phyloP scores from a whole-genome alignment of 2,113 vertebrate species.

The Columba livia region DNA sequence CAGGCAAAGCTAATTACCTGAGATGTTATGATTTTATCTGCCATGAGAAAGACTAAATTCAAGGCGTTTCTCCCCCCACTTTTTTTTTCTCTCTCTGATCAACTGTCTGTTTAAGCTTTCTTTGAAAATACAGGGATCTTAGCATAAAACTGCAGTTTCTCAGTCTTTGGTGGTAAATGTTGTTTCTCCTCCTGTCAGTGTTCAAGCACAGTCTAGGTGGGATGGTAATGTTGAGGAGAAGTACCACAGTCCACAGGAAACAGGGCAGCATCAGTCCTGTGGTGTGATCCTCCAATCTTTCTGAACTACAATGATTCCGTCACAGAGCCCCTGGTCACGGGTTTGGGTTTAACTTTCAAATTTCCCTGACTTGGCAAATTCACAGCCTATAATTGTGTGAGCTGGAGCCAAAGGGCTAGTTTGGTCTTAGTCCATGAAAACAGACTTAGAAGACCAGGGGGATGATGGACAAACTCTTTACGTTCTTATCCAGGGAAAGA shows the following conservation, averaged over 20 bases:
- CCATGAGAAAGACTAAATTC: not conserved
- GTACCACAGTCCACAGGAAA: not conserved
- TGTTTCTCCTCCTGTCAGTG: not conserved
- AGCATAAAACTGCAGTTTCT: not conserved
- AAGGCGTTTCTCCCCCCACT: not conserved
- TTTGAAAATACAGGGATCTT: slow-evolving; percentile 41
- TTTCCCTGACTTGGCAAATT: not conserved
- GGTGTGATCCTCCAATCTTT: not conserved
- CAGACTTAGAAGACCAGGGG: rapidly evolving
- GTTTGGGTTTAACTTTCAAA: not conserved
- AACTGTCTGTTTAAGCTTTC: slow-evolving; percentile 5
- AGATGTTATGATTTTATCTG: slow-evolving; percentile 40
- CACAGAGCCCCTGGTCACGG: not conserved
- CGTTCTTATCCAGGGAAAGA: not conserved
- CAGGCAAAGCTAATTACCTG: slow-evolving; percentile 18
- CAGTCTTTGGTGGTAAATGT: not conserved
- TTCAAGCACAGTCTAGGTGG: not conserved
- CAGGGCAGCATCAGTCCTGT: not conserved
- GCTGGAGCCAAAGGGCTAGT: not conserved
- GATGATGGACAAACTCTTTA: not conserved
- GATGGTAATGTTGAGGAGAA: not conserved
- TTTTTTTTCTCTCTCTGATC: not conserved
- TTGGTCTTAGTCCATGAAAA: not conserved
- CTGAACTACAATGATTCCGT: not conserved
- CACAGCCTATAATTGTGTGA: not conserved